Evolutionary conservation across 2,888 invertebrate species (phyloP).

Genomic region (Deilephila elpenor): DNA sequence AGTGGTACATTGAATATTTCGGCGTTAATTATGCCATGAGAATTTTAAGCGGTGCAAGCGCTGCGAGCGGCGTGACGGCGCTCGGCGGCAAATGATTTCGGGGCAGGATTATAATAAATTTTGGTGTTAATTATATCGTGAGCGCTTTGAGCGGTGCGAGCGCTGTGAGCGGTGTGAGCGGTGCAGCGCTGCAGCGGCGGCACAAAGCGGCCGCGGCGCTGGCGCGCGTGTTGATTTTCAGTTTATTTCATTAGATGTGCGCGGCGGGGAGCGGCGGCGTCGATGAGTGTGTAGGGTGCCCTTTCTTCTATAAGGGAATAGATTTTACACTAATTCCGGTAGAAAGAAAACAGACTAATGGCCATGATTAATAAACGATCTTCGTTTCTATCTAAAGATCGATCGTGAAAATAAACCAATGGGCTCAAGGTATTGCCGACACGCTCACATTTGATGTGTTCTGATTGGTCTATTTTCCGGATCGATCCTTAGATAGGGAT

Average conservation of each 20-base stretch:
- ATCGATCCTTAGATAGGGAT: too few relatives aligned
- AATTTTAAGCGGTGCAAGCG: not conserved
- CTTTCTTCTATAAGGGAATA: slow-evolving; percentile 28
- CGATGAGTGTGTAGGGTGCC: slow-evolving; percentile 57
- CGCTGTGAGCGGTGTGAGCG: slow-evolving; percentile 41
- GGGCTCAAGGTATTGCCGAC: too few relatives aligned
- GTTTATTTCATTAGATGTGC: slow-evolving; percentile 84
- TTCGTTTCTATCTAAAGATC: too few relatives aligned
- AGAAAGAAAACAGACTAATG: too few relatives aligned
- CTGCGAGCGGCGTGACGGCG: not conserved
- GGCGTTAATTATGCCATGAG: not conserved
- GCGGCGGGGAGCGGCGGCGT: slow-evolving; percentile 75
- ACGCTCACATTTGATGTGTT: too few relatives aligned
- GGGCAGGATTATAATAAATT: slow-evolving; percentile 72
- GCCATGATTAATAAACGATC: too few relatives aligned
- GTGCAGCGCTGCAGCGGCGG: slow-evolving; percentile 48
- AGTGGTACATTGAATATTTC: too few relatives aligned
- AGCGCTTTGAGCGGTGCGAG: slow-evolving; percentile 48
- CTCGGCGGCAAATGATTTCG: not conserved
- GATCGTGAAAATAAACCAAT: too few relatives aligned
- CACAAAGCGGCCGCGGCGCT: slow-evolving; percentile 57
- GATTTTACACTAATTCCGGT: not conserved
- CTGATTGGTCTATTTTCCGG: too few relatives aligned
- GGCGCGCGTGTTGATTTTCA: slow-evolving; percentile 82
- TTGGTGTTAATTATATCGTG: slow-evolving; percentile 79